These are phyloP conservation scores for Ceratina calcarata DNA, from an alignment of 1,140 invertebrate genomes.

Conservation along the genomic window DNA sequence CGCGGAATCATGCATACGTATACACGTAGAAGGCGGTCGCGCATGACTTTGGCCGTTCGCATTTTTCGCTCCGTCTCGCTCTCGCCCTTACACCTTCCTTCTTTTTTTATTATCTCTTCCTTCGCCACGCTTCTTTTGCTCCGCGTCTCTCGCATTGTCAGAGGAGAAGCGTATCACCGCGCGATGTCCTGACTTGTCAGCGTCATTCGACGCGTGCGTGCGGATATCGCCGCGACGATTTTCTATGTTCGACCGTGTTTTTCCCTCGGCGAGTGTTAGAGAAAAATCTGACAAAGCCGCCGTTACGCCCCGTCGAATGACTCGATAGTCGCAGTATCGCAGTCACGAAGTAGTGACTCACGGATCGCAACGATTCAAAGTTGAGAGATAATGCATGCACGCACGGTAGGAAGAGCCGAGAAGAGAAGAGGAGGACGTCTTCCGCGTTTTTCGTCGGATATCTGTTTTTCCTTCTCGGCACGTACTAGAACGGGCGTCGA, in stretches of 20 bases:
- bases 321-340: too few species aligned
- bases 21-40: conserved; percentile 43
- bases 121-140: not conserved
- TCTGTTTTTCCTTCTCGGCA: not conserved
- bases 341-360: not conserved
- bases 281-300: not conserved
- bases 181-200: conserved; percentile 54
- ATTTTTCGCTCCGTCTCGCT: conserved; percentile 17
- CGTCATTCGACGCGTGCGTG: conserved; percentile 59
- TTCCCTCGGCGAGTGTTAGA: not conserved
- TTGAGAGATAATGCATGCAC: not conserved
- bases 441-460: not conserved
- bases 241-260: not conserved
- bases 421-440: too few species aligned
- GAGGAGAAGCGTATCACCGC: conserved; percentile 46
- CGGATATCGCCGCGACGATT: not conserved
- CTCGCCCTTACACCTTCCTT: not conserved
- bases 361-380: not conserved
- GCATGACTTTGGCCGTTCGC: conserved; percentile 46
- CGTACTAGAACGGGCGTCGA: not conserved
- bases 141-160: conserved; percentile 35
- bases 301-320: not conserved
- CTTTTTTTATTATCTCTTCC: conserved; percentile 6
- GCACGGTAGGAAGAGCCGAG: too few species aligned
- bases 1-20: conserved; percentile 41